These are phyloP conservation scores for Cynopterus brachyotis DNA, from an alignment of 2,113 vertebrate species.

Conservation along the genomic window DNA sequence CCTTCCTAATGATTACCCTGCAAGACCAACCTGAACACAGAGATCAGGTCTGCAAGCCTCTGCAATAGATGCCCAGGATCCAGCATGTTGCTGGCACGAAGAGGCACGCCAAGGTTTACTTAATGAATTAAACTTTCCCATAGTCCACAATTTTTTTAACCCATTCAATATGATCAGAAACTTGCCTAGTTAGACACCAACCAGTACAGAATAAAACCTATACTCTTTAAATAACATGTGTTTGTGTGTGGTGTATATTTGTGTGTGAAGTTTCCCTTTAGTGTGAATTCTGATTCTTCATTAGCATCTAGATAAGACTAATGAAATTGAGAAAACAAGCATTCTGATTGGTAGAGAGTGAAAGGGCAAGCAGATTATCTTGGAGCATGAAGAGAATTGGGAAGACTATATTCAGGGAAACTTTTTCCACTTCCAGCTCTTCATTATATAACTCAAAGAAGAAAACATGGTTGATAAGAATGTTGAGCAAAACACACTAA, in stretches of 20 bases:
- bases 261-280: neutral
- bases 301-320: neutral
- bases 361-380: neutral
- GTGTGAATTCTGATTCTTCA: neutral
- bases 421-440: neutral
- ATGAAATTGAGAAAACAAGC: neutral
- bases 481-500: neutral
- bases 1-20: neutral
- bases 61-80: neutral
- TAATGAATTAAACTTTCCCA: neutral
- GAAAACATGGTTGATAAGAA: neutral
- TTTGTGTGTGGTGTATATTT: neutral
- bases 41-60: neutral
- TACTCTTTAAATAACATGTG: neutral
- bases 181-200: neutral
- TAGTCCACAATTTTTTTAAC: neutral
- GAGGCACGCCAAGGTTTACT: neutral
- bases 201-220: conserved; percentile 26
- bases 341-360: neutral
- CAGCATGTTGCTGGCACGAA: neutral
- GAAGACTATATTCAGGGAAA: neutral
- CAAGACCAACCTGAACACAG: neutral
- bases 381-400: neutral
- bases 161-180: neutral
- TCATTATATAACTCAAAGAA: neutral